phyloP scores from a whole-genome alignment of 2,888 invertebrate genomes.

The Globia sparganii region DNA sequence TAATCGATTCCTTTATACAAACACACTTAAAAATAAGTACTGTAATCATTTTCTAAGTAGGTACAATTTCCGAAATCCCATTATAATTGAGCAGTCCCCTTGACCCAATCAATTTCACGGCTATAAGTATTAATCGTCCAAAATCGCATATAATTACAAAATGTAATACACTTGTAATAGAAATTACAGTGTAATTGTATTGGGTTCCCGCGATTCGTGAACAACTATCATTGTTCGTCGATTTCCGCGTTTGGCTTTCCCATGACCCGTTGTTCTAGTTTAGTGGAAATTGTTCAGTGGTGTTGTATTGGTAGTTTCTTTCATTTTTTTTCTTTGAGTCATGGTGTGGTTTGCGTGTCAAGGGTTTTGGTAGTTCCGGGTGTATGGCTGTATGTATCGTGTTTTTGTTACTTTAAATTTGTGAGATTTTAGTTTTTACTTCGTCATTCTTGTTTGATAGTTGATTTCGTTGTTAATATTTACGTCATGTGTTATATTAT shows the following conservation, averaged over 20 bases:
- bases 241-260: slow-evolving; percentile 77
- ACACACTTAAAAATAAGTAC: slow-evolving; percentile 12
- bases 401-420: slow-evolving; percentile 15
- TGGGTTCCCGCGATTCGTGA: slow-evolving; percentile 58
- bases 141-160: slow-evolving; percentile 57
- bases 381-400: slow-evolving; percentile 17
- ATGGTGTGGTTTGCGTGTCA: slow-evolving; percentile 52
- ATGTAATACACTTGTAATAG: slow-evolving; percentile 60
- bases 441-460: not conserved
- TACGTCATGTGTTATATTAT: not conserved
- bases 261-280: slow-evolving; percentile 77
- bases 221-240: slow-evolving; percentile 67
- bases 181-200: slow-evolving; percentile 62
- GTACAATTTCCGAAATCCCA: slow-evolving; percentile 31
- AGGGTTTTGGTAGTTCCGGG: slow-evolving; percentile 58
- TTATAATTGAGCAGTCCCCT: slow-evolving; percentile 33
- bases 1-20: slow-evolving; percentile 26
- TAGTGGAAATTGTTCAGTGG: slow-evolving; percentile 70
- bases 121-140: slow-evolving; percentile 36
- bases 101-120: slow-evolving; percentile 54
- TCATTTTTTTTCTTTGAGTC: slow-evolving; percentile 50
- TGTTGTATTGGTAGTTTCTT: slow-evolving; percentile 63
- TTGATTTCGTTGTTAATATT: slow-evolving; percentile 1
- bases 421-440: slow-evolving; percentile 11
- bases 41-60: slow-evolving; percentile 29